Evolutionary conservation across 2,888 invertebrate genomes (phyloP), one percentile per base, ranked within the genome.

Genomic region (Eupithecia inturbata): DNA sequence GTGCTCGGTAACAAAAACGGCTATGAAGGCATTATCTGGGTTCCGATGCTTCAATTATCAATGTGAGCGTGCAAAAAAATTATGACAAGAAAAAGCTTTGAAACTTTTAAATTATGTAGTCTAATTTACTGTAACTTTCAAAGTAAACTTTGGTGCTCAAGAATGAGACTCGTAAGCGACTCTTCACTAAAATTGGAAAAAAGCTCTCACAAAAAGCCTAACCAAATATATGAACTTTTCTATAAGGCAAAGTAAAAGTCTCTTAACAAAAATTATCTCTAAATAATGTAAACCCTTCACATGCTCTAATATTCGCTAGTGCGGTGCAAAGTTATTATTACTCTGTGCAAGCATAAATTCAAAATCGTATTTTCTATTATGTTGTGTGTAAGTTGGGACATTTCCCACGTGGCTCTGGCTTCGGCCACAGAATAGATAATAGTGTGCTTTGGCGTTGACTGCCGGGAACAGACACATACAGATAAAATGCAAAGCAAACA

Each of bases 351-450:
- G 84, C 87, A 87, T 87, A 87, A 88, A 89, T 88, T 88, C 83
- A 80, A 84, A 88, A 89, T 86, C 83, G 86, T 84, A 89, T 90
- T 88, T 89, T 90, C 90, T 89, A 90, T 90, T 89, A 89, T 82
- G 84, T 84, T 84, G 82, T 82, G 36, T 82, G 83, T 83, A 80
- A 87, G 84, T 86, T 84, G 79, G 80, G 82, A 79, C 83, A 83
- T 83, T 82, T 85, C 88, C 87, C 88, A 45, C 64, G 88, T 62
- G 88, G 78, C 79, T 71, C 78, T 75, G 79, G 82, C 81, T 83
- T 81, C 74, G 71, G 67, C 19, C 63, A 64, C 22, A 33, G 63
- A 33, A 5, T 64, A 31, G 28, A 62, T 31, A 19, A 31, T 9
- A 31, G 62, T 28, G 31, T 19, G 10, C 14, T 9, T 28, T 7